Evolutionary conservation across 37 sponge, comb jelly and placozoan species (phyloP), one percentile per base, ranked within the genome.

Genomic region (Amphimedon queenslandica): DNA sequence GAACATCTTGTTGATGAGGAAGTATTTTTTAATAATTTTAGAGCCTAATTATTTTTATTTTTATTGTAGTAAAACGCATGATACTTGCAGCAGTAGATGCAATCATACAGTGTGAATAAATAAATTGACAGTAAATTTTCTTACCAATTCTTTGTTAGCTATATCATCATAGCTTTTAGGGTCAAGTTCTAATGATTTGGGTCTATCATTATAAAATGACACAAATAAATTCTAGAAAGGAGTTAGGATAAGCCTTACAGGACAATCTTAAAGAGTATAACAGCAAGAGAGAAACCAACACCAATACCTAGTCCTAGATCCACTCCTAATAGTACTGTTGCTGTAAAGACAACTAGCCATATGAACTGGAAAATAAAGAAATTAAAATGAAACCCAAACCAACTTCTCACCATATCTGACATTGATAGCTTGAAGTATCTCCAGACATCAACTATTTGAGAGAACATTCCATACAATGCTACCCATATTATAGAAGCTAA

Each of bases 391-490:
- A 37, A 37, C 5, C 20, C 4, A 16, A 42, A 4, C 8, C 31
- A 32, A 66, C 33, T 24, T 64, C 83, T 64, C 18, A 88, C 88
- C 67, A 77, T 64, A 35, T 88, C 88, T 31, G 64, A 43, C 18
- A 77, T 55, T 21, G 83, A 91, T 11, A 91, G 51, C 56, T 78
- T 85, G 68, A 71, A 86, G 69, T 86, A 86, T n/a, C 55, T 63
- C 21, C 64, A 66, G 1, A 91, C 20, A 51, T 94, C 84, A n/a
- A 63, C 33, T 36, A 90, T 42, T 53, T 94, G 94, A 67, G 78
- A 75, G 66, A 90, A 86, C 81, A 94, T 83, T 61, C 94, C 94
- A 61, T 89, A 84, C 64, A 94, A 66, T 0, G 87, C 94, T 37
- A 94, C 94, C 73, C 89, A 67, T 0, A 94, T 80, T 33, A 86